Base-by-base conservation (phyloP, 1,140 invertebrate species). In the Diprion similis region DNA sequence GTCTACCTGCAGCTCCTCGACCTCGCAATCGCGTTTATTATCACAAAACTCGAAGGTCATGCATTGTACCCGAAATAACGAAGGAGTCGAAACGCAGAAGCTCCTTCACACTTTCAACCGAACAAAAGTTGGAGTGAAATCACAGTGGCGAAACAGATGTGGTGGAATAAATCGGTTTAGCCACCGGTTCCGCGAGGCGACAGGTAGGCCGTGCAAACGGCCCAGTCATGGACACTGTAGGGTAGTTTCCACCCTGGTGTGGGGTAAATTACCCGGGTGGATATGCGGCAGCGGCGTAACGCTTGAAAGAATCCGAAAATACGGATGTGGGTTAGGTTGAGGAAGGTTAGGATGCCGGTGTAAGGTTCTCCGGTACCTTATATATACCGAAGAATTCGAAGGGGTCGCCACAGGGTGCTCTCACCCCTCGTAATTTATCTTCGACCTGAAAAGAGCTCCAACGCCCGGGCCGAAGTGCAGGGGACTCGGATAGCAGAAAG, bases 271-370 rank as follows among this genome's bases (percentile, higher is more conserved):
- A n/a, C n/a, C n/a, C n/a, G n/a, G n/a, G 24, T 37, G 24, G 24
- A 37, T 37, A 6, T 59, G 51, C 51, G 9, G 51, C 6, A 59
- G 11, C n/a, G 11, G 51, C 51, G 51, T 59, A 59, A 59, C 51
- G 51, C 51, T 59, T 59, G 11, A 17, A 59, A 59, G 51, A 59
- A 59, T 59, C 51, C 51, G 51, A 59, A 59, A 59, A 59, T 59
- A 59, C n/a, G 51, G n/a, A 59, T 59, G 51, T 59, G 51, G 51
- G 51, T 59, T 59, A 59, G 51, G 51, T 59, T 59, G 51, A 59
- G 51, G 11, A 13, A 59, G 51, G 51, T 59, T 15, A 17, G 51
- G 51, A 9, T 59, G 51, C 24, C 24, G 51, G 51, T 59, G n/a
- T 59, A 15, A 37, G 51, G 51, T 15, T 59, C 51, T 17, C 51